Conservation (phyloP, 2,888 invertebrate genomes). For the Archips xylosteana region DNA sequence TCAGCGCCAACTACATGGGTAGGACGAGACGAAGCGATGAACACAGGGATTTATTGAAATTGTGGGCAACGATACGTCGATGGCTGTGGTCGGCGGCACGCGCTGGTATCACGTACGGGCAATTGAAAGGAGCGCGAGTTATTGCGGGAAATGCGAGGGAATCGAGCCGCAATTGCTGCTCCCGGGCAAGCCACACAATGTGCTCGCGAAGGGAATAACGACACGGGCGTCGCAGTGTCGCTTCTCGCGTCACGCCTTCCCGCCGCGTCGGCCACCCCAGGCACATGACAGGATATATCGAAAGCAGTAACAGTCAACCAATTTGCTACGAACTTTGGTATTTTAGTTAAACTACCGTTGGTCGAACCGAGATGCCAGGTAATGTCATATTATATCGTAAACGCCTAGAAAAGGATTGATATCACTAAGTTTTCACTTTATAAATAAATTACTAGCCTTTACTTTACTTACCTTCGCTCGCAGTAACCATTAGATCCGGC, state of each 20-base stretch:
- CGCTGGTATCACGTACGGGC: conserved; percentile 72
- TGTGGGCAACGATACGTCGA: conserved; percentile 65
- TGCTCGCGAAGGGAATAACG: conserved; percentile 57
- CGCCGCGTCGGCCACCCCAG: conserved; percentile 48
- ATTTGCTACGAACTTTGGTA: conserved; percentile 42
- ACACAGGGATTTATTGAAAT: conserved; percentile 75
- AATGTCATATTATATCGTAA: not conserved
- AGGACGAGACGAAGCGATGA: conserved; percentile 58
- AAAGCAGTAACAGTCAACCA: conserved; percentile 47
- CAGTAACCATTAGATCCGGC: no score
- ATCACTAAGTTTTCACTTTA: not conserved
- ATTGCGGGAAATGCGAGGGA: conserved; percentile 74
- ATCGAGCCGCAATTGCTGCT: conserved; percentile 74
- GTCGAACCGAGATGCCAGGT: not conserved
- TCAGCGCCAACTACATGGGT: conserved; percentile 55
- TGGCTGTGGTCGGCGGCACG: conserved; percentile 75
- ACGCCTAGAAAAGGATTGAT: not conserved
- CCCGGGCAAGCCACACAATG: conserved; percentile 72
- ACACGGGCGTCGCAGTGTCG: conserved; percentile 57
- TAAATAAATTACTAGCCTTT: not conserved
- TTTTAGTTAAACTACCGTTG: conserved; percentile 22
- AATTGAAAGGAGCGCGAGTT: conserved; percentile 80
- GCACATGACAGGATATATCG: conserved; percentile 47
- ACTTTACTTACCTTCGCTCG: no score
- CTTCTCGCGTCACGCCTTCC: conserved; percentile 60